Evolutionary conservation across 2,797 vertebrate genomes (phyloP).

Genomic region (Siniperca obscura): DNA sequence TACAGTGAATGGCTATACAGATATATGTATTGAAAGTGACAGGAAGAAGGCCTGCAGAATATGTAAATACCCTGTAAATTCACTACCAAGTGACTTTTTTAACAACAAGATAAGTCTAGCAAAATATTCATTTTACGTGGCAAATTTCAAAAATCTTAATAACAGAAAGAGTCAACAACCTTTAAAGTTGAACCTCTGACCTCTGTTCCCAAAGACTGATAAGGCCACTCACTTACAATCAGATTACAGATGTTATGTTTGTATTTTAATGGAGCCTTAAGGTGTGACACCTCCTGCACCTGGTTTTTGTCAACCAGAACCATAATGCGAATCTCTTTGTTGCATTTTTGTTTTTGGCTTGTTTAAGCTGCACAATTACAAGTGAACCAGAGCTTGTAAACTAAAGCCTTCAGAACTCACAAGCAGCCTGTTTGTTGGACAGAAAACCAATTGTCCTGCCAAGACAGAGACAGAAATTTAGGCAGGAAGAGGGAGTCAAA

Average conservation of each 20-base stretch:
- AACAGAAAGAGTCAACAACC: background rate
- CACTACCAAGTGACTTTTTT: background rate
- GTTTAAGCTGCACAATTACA: conserved; percentile 7
- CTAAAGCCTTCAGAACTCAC: background rate
- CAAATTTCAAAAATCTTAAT: background rate
- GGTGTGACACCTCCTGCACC: conserved; percentile 3
- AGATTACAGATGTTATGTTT: conserved; percentile 15
- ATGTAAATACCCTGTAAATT: conserved; percentile 8
- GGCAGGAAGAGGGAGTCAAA: conserved; percentile 17
- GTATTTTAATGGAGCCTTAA: conserved; percentile 3
- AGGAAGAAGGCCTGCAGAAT: background rate
- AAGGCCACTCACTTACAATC: background rate
- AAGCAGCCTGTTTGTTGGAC: conserved; percentile 10
- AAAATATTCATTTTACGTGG: conserved; percentile 6
- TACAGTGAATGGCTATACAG: conserved; percentile 1
- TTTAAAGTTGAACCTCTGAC: background rate
- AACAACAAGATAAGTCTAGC: background rate
- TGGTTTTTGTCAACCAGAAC: background rate
- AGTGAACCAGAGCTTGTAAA: conserved; percentile 25
- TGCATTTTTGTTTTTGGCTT: conserved; percentile 25
- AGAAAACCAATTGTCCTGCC: background rate
- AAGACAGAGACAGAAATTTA: conserved; percentile 1
- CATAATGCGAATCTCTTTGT: background rate
- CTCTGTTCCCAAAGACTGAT: background rate
- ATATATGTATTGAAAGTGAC: conserved; percentile 3